Percentiles rank a stretch among this genome's conserved stretches.
Conservation (phyloP, 2,797 vertebrate genomes). For the Chelon labrosus region DNA sequence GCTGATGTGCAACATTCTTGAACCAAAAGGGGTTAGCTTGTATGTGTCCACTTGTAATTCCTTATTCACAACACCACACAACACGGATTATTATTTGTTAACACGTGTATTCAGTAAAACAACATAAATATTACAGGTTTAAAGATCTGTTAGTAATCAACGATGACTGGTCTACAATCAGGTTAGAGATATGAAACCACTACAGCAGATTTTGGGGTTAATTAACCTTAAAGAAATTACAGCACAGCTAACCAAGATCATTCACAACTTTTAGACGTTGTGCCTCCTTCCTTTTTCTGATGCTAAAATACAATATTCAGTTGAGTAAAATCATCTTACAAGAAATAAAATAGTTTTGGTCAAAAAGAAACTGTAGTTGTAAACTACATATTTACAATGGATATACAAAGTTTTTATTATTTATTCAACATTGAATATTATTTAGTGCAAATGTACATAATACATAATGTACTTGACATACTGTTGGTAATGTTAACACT, state of each 20-base stretch:
- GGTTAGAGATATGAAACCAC: slow-evolving; percentile 26
- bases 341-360: too few species aligned
- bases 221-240: not conserved
- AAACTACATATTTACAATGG: not conserved
- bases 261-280: too few species aligned
- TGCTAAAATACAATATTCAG: too few species aligned
- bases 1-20: slow-evolving; percentile 24
- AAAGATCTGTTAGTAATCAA: slow-evolving; percentile 8
- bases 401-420: not conserved
- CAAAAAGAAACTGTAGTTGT: not conserved
- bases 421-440: too few species aligned
- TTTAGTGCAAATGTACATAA: too few species aligned
- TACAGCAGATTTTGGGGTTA: slow-evolving; percentile 11
- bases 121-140: not conserved
- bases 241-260: too few species aligned
- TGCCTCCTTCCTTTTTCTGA: too few species aligned
- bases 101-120: too few species aligned
- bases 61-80: not conserved
- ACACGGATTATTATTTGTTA: too few species aligned
- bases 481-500: too few species aligned
- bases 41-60: not conserved
- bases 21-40: slow-evolving; percentile 6
- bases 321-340: too few species aligned
- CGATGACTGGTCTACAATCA: not conserved
- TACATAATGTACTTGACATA: too few species aligned